A percentile compares a stretch with the other conserved stretches of the same genome.
Evolutionary conservation across 2,797 vertebrate genomes (phyloP).

Genomic region (Strix occidentalis): DNA sequence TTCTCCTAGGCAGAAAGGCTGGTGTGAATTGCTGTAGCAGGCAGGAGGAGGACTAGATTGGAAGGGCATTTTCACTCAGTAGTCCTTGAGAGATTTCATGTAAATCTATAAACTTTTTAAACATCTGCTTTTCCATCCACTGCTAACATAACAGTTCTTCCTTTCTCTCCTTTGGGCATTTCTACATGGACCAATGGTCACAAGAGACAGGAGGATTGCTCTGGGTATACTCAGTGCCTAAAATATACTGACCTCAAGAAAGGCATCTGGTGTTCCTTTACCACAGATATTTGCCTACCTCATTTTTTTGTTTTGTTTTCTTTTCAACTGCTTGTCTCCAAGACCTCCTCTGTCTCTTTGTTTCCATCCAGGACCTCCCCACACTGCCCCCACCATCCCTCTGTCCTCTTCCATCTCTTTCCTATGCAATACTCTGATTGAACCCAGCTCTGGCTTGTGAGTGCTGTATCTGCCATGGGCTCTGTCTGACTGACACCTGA

Average conservation of each 20-base stretch:
- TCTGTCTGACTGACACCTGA: slow-evolving; percentile 12
- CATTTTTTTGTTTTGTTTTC: not conserved
- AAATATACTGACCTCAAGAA: not conserved
- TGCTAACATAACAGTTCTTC: not conserved
- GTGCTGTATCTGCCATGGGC: not conserved
- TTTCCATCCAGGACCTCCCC: not conserved
- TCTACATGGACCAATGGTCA: not conserved
- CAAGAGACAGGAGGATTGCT: not conserved
- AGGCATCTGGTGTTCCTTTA: not conserved
- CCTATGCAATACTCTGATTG: not conserved
- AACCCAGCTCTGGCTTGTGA: not conserved
- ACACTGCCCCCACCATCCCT: not conserved
- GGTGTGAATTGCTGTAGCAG: not conserved
- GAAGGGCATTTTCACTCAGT: not conserved
- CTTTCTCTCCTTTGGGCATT: not conserved
- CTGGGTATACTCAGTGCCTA: not conserved
- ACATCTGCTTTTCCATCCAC: not conserved
- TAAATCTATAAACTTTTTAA: not conserved
- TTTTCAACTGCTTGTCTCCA: not conserved
- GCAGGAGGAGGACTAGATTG: not conserved
- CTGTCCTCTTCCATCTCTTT: not conserved
- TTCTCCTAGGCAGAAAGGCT: not conserved
- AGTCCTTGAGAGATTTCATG: not conserved
- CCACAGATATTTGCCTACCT: not conserved
- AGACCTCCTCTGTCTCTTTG: not conserved